Conservation (phyloP, 2,113 vertebrate species). For the Pedionomus torquatus region DNA sequence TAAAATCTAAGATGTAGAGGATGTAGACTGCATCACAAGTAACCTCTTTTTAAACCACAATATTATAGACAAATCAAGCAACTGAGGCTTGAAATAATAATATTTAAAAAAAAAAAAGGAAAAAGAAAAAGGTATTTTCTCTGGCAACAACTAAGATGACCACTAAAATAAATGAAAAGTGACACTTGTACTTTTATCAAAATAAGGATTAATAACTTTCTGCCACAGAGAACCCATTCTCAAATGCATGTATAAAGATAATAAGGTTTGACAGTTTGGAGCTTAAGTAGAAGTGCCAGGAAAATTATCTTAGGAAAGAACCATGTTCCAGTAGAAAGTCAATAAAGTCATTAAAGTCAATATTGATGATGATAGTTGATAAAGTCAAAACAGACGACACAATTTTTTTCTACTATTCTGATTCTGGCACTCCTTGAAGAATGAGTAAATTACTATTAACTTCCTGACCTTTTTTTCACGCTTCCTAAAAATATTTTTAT, state of each 20-base stretch:
- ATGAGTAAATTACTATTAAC: neutral
- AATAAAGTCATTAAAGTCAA: neutral
- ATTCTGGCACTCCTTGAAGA: neutral
- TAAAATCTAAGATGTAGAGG: neutral
- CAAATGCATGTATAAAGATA: neutral
- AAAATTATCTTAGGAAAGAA: neutral
- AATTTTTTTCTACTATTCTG: neutral
- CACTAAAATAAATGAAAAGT: neutral
- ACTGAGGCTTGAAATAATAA: neutral
- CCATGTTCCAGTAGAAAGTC: neutral
- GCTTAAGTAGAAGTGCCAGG: neutral
- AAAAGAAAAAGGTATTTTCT: neutral
- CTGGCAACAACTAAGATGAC: neutral
- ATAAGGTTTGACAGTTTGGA: neutral
- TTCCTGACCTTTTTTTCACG: neutral
- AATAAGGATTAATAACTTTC: neutral
- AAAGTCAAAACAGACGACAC: neutral
- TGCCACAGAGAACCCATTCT: neutral
- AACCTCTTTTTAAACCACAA: neutral
- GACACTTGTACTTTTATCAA: neutral
- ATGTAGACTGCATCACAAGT: neutral
- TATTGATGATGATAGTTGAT: neutral
- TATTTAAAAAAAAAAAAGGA: neutral
- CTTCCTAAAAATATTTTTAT: neutral
- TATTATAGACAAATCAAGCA: neutral